A percentile compares a stretch with the other conserved stretches of the same genome.
Conservation (phyloP, 2,888 invertebrate genomes). For the Pherbina coryleti region DNA sequence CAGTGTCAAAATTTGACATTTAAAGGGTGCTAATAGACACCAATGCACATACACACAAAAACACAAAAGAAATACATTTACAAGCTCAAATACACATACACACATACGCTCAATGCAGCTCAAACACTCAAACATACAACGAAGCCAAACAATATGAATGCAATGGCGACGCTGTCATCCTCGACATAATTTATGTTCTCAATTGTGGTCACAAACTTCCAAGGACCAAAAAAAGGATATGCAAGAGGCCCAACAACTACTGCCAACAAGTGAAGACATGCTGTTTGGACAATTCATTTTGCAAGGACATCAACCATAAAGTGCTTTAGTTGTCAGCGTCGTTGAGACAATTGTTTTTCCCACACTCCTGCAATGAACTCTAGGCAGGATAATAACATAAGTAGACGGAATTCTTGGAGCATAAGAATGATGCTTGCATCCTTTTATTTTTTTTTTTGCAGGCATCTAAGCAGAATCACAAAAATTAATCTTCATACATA, state of each 20-base stretch:
- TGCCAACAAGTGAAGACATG: constrained; percentile 20
- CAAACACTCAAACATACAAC: too few species aligned
- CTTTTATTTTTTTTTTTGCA: not conserved
- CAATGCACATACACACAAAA: constrained; percentile 35
- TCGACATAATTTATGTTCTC: constrained; percentile 61
- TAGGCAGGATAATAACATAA: not conserved
- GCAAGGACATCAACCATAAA: constrained; percentile 1
- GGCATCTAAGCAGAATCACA: not conserved
- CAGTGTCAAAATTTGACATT: constrained; percentile 56
- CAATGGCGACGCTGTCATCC: constrained; percentile 48
- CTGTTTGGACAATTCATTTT: constrained; percentile 36
- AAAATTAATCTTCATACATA: not conserved
- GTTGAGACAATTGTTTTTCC: constrained; percentile 10
- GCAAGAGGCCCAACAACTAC: not conserved
- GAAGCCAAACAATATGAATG: not conserved
- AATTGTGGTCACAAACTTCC: constrained; percentile 24
- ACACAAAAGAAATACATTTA: not conserved
- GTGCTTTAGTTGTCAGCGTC: constrained; percentile 12
- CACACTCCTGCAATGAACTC: not conserved
- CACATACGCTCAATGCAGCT: too few species aligned
- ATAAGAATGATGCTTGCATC: not conserved
- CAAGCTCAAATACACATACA: constrained; percentile 28
- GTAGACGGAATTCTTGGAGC: not conserved
- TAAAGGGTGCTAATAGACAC: constrained; percentile 67
- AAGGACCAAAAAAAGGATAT: constrained; percentile 10